A percentile compares a stretch with the other conserved stretches of the same genome.
Conservation (phyloP, 2,113 vertebrate genomes). For the Bos javanicus region DNA sequence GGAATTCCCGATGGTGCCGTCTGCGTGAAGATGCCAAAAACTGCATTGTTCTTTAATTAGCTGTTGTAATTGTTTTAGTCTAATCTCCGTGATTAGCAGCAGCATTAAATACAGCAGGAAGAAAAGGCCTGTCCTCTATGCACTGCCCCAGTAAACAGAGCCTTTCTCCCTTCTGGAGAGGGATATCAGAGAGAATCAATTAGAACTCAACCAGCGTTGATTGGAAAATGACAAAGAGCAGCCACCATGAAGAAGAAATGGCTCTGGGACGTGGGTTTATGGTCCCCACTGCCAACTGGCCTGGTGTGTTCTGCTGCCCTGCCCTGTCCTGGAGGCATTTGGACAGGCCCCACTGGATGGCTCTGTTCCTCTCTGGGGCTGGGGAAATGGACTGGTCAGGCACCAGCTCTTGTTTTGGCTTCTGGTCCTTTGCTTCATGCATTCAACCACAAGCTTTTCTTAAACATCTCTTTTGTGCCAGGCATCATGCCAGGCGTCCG, state of each 20-base stretch:
- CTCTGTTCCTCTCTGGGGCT: background rate
- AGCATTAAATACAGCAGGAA: conserved; percentile 87
- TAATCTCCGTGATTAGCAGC: conserved; percentile 88
- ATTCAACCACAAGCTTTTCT: background rate
- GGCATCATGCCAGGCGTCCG: background rate
- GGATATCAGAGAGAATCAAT: conserved; percentile 80
- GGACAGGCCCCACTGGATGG: background rate
- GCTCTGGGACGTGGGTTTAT: conserved; percentile 44
- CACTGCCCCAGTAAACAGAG: conserved; percentile 80
- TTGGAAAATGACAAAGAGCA: conserved; percentile 74
- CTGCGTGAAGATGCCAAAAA: conserved; percentile 85
- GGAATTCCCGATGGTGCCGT: conserved; percentile 83
- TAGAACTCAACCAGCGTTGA: conserved; percentile 74
- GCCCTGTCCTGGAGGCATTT: background rate
- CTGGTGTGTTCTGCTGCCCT: background rate
- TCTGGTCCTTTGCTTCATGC: background rate
- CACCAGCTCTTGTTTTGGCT: background rate
- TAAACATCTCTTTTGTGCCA: background rate
- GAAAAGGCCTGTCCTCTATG: conserved; percentile 81
- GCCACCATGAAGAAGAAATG: conserved; percentile 58
- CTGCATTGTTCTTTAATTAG: conserved; percentile 89
- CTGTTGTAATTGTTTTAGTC: conserved; percentile 87
- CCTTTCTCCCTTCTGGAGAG: conserved; percentile 78
- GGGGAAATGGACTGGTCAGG: background rate
- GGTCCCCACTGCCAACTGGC: background rate